Evolutionary conservation across 2,113 vertebrate species (phyloP).

Genomic region (Tachuris rubrigastra): DNA sequence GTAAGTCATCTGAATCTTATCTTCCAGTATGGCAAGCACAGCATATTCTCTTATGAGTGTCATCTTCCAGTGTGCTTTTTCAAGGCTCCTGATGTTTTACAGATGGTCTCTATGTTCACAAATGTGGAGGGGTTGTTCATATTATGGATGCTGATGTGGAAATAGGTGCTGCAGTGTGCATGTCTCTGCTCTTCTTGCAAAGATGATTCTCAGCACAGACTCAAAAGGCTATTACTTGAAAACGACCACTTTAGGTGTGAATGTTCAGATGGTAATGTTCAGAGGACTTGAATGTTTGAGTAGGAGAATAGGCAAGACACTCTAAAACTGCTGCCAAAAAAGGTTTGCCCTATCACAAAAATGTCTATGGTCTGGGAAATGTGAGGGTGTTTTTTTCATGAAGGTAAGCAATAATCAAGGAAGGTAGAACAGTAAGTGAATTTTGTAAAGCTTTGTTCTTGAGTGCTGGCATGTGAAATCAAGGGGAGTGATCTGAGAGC

Average conservation of each 20-base stretch:
- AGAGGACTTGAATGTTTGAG: not conserved
- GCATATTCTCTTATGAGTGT: not conserved
- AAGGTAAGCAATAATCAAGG: not conserved
- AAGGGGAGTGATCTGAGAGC: not conserved
- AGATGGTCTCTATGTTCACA: not conserved
- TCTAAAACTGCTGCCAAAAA: not conserved
- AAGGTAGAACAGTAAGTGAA: not conserved
- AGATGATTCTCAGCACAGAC: not conserved
- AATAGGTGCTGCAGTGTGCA: not conserved
- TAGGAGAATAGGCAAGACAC: not conserved
- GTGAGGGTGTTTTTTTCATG: not conserved
- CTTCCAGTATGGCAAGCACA: not conserved
- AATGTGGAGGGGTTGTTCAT: not conserved
- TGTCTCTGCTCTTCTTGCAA: not conserved
- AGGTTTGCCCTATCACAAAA: not conserved
- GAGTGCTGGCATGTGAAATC: not conserved
- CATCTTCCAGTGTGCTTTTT: not conserved
- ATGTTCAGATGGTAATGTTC: not conserved
- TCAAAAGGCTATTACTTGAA: not conserved
- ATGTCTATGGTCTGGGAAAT: not conserved
- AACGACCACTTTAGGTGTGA: not conserved
- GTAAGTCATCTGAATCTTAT: not conserved
- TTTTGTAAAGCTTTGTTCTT: conserved; percentile 1
- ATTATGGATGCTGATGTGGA: not conserved
- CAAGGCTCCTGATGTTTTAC: not conserved